Evolutionary conservation across 2,113 vertebrate species (phyloP).

Genomic region (Cariama cristata): DNA sequence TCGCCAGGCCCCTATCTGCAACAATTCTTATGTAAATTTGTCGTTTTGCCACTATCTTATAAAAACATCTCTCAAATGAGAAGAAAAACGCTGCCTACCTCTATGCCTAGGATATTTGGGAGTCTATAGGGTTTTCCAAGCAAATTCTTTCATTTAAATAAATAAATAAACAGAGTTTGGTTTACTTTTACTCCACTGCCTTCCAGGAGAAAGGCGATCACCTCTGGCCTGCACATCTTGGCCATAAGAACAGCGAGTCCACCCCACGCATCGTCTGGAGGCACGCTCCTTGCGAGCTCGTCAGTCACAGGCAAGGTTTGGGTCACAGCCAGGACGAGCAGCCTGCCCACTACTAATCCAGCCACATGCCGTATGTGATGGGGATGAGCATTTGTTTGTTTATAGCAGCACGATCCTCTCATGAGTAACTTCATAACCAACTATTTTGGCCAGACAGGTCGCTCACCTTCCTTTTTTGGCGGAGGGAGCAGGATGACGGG

Average conservation of each 20-base stretch:
- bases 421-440: neutral
- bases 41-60: neutral
- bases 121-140: neutral
- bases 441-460: neutral
- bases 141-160: neutral
- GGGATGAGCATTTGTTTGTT: neutral
- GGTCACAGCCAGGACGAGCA: neutral
- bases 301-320: rapidly evolving
- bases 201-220: neutral
- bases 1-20: neutral
- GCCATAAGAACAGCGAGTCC: neutral
- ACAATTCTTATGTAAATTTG: neutral
- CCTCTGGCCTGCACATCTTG: neutral
- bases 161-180: neutral
- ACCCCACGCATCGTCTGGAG: rapidly evolving
- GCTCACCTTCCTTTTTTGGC: rapidly evolving
- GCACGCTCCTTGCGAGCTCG: rapidly evolving
- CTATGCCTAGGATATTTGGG: rapidly evolving
- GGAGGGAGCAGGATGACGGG: rapidly evolving
- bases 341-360: neutral
- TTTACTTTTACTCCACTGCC: neutral
- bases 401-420: neutral
- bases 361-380: rapidly evolving
- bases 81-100: rapidly evolving
- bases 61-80: neutral